These are phyloP conservation scores for Pseudolaguvia tuberculata DNA, from an alignment of 2,113 vertebrate species.

Conservation along the genomic window DNA sequence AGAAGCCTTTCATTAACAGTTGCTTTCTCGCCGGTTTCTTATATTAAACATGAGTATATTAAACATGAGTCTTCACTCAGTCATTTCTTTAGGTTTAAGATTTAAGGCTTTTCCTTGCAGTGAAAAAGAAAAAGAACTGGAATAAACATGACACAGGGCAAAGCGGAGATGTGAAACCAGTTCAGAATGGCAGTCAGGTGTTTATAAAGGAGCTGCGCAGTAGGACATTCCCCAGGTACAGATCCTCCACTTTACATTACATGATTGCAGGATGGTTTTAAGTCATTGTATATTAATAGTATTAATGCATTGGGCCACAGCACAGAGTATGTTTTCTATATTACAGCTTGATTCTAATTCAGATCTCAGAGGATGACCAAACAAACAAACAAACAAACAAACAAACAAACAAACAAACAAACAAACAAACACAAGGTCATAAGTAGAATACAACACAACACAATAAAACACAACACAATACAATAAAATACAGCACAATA, in stretches of 20 bases:
- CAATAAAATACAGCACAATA: too few species aligned
- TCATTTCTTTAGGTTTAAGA: too few species aligned
- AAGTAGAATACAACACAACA: too few species aligned
- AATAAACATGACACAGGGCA: constrained; percentile 88
- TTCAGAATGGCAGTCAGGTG: constrained; percentile 94
- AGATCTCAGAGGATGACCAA: not conserved
- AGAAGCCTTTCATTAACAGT: too few species aligned
- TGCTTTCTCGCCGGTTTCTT: too few species aligned
- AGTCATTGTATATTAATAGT: not conserved
- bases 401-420: too few species aligned
- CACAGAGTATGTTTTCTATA: constrained; percentile 29
- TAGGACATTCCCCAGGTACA: constrained; percentile 91
- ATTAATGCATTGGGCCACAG: not conserved
- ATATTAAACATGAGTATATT: too few species aligned
- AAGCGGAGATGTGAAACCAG: constrained; percentile 83
- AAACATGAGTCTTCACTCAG: too few species aligned
- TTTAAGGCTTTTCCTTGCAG: constrained; percentile 61
- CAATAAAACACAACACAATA: too few species aligned
- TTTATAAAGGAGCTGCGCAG: constrained; percentile 96
- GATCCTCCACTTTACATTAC: not conserved
- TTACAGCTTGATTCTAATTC: constrained; percentile 34
- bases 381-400: too few species aligned
- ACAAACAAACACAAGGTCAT: too few species aligned
- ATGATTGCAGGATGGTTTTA: not conserved
- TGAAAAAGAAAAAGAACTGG: constrained; percentile 98